Evolutionary conservation across 2,888 invertebrate species (phyloP), one percentile per base, ranked within the genome.

Genomic region (Frankliniella intonsa): DNA sequence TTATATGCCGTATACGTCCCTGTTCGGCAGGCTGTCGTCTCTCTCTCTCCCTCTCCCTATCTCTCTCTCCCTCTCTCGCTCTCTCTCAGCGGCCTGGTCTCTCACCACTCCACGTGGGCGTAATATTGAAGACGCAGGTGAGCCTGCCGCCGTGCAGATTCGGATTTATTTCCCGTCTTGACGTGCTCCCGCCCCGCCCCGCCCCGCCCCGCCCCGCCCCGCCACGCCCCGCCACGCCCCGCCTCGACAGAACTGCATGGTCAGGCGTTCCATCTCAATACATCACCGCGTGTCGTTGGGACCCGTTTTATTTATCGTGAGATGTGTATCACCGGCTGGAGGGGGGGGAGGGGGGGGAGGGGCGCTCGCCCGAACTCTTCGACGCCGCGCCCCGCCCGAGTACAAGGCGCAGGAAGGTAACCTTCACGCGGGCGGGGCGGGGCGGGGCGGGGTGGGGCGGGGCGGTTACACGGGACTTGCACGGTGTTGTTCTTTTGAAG

Each of bases 231-330:
- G 3, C 38, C 38, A 5, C 38, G 3, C 38, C 38, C 38, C 5
- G 38, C 3, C 38, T 2, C 38, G 38, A 38, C 38, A 38, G 55
- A 55, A 55, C 55, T 55, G 55, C 55, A 55, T 55, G 55, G 55
- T 55, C 55, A 55, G 55, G 55, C 55, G 55, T 55, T 69, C 69
- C 69, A 22, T 69, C 69, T 69, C 69, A 69, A 69, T 69, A 69
- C 69, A 69, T 69, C 69, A 69, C 69, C n/a, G 69, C 69, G 69
- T n/a, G 69, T 69, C 69, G n/a, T 69, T 69, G 69, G n/a, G 22
- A 19, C 3, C 69, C 11, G 69, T 11, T 11, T 69, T 69, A 69
- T 69, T 69, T 69, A 69, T 69, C 19, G 69, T 8, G n/a, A 22
- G 69, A 69, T 22, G 69, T 69, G 69, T 22, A 22, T 69, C 69